Evolutionary conservation across 2,113 vertebrate genomes (phyloP), one percentile per base, ranked within the genome.

Genomic region (Saiga tatarica): DNA sequence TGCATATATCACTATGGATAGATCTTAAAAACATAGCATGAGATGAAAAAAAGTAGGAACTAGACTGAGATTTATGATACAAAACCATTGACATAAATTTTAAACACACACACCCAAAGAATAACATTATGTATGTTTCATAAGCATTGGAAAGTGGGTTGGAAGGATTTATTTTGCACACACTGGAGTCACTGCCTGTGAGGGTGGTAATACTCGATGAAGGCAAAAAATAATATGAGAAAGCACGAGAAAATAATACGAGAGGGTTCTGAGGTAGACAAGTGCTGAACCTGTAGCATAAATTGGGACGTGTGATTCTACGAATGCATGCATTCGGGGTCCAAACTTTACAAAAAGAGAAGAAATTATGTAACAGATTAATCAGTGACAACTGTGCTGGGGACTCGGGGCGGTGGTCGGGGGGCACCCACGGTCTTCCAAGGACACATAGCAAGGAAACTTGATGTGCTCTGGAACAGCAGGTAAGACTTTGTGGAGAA

Each of bases 151-250:
- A 89, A 92, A 94, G 88, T 42, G 74, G 81, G 74, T n/a, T 76
- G 79, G 60, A 74, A 85, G 74, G 84, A 81, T 88, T 94, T 95
- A 78, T 81, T 90, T 89, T 62, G 74, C 83, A 85, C 52, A 23
- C n/a, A 28, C 52, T 19, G 76, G 81, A 47, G 57, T 67, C 2
- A 8, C 67, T 71, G 86, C 64, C 33, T 4, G 39, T 14, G 17
- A 53, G 88, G 47, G 82, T 21, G 47, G n/a, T 19, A n/a, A n/a
- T 36, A 26, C 52, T 12, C 11, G 89, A 96, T 2, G 28, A 25
- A 93, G 83, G 76, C 81, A 59, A 82, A 84, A 74, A 52, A 25
- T 42, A 39, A 83, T 7, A 12, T 4, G 6, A 28, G 45, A 33
- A 59, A 10, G 30, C 71, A 7, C 4, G 0, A 26, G 23, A 26